Base-by-base conservation (phyloP, 1,140 invertebrate genomes). In the Ooceraea biroi region DNA sequence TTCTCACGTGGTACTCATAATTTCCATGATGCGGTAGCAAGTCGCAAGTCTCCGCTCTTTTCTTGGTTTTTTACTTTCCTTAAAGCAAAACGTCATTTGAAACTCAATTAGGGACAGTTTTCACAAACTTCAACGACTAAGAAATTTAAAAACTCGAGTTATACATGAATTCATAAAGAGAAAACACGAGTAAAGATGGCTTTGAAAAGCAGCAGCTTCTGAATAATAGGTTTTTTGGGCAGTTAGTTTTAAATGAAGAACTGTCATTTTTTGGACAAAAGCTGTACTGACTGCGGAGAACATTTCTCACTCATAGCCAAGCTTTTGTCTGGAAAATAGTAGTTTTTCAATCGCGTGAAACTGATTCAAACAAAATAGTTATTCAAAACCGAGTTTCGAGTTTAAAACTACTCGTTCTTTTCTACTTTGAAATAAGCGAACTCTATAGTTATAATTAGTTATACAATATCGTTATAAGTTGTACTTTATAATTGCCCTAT, bases 181-280 rank as follows among this genome's bases (percentile, higher is more conserved):
- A 8, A 68, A 30, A 30, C 11, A 11, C 10, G 5, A 30, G 0
- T n/a, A 12, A 12, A 69, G 41, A 46, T 25, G 19, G 48, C 22
- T 68, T 78, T 78, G 46, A 36, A 36, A 36, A n/a, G n/a, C n/a
- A n/a, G 36, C 36, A 7, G 36, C 7, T 36, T 36, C 7, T 36
- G 36, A 57, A 46, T 19, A 30, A 5, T 22, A 52, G 41, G 10
- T 68, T 63, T 50, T 74, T 44, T 78, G 41, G 10, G 2, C 50
- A 68, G 65, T 46, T 78, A 57, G 65, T 44, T 44, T 69, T 17
- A n/a, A 80, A 57, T 52, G 30, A 68, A 78, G 17, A 52, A 57
- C 17, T n/a, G 46, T 65, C 27, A 66, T 78, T 80, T 80, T 68
- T 46, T 44, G 11, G 25, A 69, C 50, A 30, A 80, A 69, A 71